Percentiles rank a stretch among this genome's conserved stretches.
phyloP scores from a whole-genome alignment of 2,888 invertebrate genomes.

The Polydrusus tereticollis region DNA sequence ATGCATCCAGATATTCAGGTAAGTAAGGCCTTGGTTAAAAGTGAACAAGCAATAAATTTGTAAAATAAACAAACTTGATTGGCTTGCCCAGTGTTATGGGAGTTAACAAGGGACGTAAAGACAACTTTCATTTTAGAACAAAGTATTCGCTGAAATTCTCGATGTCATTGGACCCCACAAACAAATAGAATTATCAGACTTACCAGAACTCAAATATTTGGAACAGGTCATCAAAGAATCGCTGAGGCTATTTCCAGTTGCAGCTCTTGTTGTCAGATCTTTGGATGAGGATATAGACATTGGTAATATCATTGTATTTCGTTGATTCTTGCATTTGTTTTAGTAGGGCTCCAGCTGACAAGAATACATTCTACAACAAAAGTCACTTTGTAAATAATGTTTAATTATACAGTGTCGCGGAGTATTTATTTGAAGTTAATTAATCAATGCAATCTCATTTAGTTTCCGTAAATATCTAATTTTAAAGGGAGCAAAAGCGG shows the following conservation, averaged over 20 bases:
- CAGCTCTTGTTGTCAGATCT: slow-evolving; percentile 69
- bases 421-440: too few relatives aligned
- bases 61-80: too few relatives aligned
- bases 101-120: too few relatives aligned
- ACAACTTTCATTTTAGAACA: slow-evolving; percentile 56
- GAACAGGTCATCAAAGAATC: slow-evolving; percentile 74
- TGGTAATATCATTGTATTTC: slow-evolving; percentile 63
- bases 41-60: too few relatives aligned
- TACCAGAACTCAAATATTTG: slow-evolving; percentile 70
- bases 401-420: too few relatives aligned
- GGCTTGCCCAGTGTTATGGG: too few relatives aligned
- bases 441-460: too few relatives aligned
- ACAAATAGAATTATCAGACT: slow-evolving; percentile 67
- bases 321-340: too few relatives aligned
- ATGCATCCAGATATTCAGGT: slow-evolving; percentile 58
- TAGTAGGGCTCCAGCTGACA: neutral
- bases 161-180: slow-evolving; percentile 68
- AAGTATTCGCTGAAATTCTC: slow-evolving; percentile 66
- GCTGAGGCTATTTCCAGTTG: slow-evolving; percentile 71
- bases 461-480: too few relatives aligned
- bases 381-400: too few relatives aligned
- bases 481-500: too few relatives aligned
- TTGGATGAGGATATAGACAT: slow-evolving; percentile 68
- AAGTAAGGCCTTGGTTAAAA: slow-evolving; percentile 2
- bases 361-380: too few relatives aligned